A percentile compares a stretch with the other conserved stretches of the same genome.
phyloP scores from a whole-genome alignment of 2,113 vertebrate genomes.

The Zosterops pallidus region DNA sequence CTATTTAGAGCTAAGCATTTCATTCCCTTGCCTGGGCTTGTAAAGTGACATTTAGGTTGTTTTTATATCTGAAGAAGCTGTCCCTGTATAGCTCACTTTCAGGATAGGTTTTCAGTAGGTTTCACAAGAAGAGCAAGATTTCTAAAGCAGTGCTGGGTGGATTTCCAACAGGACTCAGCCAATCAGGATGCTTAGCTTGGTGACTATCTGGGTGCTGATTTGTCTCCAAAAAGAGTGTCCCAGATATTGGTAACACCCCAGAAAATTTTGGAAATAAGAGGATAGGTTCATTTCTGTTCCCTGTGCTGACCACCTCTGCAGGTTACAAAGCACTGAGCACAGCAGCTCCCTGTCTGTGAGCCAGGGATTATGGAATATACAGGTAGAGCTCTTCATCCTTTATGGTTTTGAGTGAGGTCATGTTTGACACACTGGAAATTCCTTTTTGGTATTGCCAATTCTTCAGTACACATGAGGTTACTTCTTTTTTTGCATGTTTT shows the following conservation, averaged over 20 bases:
- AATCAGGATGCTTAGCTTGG: background rate
- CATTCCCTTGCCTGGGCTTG: background rate
- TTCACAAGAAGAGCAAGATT: background rate
- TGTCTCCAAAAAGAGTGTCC: background rate
- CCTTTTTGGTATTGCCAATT: background rate
- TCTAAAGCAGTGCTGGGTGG: background rate
- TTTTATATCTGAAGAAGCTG: background rate
- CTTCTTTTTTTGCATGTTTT: background rate
- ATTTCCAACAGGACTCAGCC: background rate
- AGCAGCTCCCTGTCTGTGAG: background rate
- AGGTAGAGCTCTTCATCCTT: background rate
- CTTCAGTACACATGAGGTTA: background rate
- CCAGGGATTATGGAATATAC: background rate
- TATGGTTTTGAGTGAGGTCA: background rate
- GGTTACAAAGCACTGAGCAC: background rate
- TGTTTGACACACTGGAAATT: background rate
- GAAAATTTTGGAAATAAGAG: background rate
- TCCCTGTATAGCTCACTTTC: background rate
- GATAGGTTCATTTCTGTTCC: background rate
- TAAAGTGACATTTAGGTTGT: background rate
- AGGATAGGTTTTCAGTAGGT: background rate
- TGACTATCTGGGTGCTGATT: background rate
- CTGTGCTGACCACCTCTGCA: background rate
- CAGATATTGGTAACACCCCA: rapidly evolving
- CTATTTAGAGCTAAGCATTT: background rate